These are phyloP conservation scores for Epiblema foenella DNA, from an alignment of 2,888 invertebrate species.

Conservation along the genomic window DNA sequence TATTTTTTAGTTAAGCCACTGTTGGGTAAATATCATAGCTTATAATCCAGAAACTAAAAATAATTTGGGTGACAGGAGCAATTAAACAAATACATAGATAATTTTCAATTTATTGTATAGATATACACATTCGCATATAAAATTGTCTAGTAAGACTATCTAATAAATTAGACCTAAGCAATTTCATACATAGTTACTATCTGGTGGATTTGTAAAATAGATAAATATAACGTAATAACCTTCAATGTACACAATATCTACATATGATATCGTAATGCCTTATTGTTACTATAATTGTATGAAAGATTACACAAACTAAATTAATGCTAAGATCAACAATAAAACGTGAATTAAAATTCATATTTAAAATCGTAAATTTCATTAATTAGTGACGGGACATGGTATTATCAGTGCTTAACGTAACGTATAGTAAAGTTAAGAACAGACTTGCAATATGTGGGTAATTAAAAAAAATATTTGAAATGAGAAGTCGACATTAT, in stretches of 20 bases:
- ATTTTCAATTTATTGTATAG: slow-evolving; percentile 72
- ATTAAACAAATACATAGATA: slow-evolving; percentile 41
- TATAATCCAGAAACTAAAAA: no score
- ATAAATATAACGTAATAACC: slow-evolving; percentile 43
- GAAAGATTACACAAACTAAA: slow-evolving; percentile 28
- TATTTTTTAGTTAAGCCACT: no score
- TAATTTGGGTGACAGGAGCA: background rate
- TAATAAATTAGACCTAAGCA: slow-evolving; percentile 70
- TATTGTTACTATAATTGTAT: slow-evolving; percentile 31
- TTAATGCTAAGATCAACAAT: slow-evolving; percentile 37
- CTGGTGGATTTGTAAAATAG: slow-evolving; percentile 49
- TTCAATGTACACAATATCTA: slow-evolving; percentile 41
- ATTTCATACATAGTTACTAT: slow-evolving; percentile 57
- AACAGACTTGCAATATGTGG: background rate
- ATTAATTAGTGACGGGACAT: slow-evolving; percentile 25
- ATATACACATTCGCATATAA: slow-evolving; percentile 76
- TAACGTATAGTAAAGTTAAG: slow-evolving; percentile 12
- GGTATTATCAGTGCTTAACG: background rate
- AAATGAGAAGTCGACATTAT: slow-evolving; percentile 5
- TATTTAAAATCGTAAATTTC: slow-evolving; percentile 22
- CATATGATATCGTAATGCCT: slow-evolving; percentile 31
- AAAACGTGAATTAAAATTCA: slow-evolving; percentile 33
- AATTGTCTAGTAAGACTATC: slow-evolving; percentile 76
- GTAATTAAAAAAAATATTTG: background rate
- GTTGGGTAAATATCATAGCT: no score